Percentiles rank a stretch among this genome's conserved stretches.
Evolutionary conservation across 1,140 invertebrate genomes (phyloP).

Genomic region (Popillia japonica): DNA sequence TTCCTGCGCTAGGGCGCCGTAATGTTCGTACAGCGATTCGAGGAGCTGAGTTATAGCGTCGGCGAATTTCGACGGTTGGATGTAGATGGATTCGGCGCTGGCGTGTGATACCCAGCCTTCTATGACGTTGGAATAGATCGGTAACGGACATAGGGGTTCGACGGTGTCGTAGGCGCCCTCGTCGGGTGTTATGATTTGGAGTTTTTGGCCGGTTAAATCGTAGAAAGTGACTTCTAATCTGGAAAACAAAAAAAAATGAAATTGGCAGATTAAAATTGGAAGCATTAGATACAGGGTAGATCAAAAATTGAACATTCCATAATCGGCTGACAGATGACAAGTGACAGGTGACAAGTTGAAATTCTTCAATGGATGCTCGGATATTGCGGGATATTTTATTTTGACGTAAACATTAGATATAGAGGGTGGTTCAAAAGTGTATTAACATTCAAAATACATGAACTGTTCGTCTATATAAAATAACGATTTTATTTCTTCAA

Average conservation of each 20-base stretch:
- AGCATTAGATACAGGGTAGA: too few species aligned
- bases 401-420: constrained; percentile 20
- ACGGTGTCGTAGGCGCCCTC: constrained; percentile 63
- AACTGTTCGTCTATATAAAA: too few species aligned
- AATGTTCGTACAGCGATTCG: constrained; percentile 66
- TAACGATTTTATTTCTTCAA: too few species aligned
- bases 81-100: constrained; percentile 66
- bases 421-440: too few species aligned
- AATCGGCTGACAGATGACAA: too few species aligned
- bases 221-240: constrained; percentile 69
- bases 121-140: constrained; percentile 65
- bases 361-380: too few species aligned
- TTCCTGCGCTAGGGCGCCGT: constrained; percentile 63
- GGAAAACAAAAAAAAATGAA: constrained; percentile 55
- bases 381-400: background rate
- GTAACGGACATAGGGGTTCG: constrained; percentile 64
- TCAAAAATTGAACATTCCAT: too few species aligned
- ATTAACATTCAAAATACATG: too few species aligned
- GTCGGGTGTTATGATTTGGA: constrained; percentile 63
- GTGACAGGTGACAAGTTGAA: too few species aligned
- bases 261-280: too few species aligned
- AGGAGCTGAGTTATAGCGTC: constrained; percentile 62
- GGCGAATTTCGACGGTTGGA: constrained; percentile 64
- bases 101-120: constrained; percentile 63
- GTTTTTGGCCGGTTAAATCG: constrained; percentile 65